Conservation (phyloP, 2,888 invertebrate genomes). For the Frankliniella fusca region DNA sequence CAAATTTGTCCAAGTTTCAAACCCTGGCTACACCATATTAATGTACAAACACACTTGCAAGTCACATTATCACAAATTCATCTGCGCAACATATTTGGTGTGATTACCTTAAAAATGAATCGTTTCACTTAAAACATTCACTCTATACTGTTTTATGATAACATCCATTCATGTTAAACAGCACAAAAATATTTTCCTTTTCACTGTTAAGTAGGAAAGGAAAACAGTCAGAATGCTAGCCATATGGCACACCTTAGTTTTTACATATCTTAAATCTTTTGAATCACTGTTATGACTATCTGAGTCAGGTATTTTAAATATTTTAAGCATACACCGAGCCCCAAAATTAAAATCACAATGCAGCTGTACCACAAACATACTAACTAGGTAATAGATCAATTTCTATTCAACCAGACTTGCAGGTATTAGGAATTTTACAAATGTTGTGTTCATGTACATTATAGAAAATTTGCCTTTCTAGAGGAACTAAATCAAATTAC, state of each 20-base stretch:
- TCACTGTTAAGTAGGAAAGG: background rate
- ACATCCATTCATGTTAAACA: conserved; percentile 6
- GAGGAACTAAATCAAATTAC: conserved; percentile 18
- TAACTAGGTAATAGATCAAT: background rate
- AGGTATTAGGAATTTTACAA: background rate
- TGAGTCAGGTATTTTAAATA: conserved; percentile 14
- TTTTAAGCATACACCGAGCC: conserved; percentile 22
- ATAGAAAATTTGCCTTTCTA: conserved; percentile 13
- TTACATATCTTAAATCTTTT: background rate
- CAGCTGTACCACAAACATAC: conserved; percentile 19
- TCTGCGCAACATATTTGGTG: conserved; percentile 17
- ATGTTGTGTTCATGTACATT: background rate
- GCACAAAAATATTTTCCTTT: conserved; percentile 10
- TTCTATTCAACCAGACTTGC: conserved; percentile 8
- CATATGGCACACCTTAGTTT: conserved; percentile 19
- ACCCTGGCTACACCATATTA: conserved; percentile 24
- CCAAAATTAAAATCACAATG: conserved; percentile 23
- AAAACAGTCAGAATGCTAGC: conserved; percentile 16
- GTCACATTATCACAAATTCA: conserved; percentile 26
- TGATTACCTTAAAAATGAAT: background rate
- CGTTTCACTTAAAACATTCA: background rate
- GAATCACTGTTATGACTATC: background rate
- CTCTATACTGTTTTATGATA: background rate
- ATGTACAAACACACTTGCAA: conserved; percentile 17
- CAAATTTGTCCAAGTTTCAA: conserved; percentile 20